Conservation (phyloP, 2,888 invertebrate species). For the Netelia fuscicornis region DNA sequence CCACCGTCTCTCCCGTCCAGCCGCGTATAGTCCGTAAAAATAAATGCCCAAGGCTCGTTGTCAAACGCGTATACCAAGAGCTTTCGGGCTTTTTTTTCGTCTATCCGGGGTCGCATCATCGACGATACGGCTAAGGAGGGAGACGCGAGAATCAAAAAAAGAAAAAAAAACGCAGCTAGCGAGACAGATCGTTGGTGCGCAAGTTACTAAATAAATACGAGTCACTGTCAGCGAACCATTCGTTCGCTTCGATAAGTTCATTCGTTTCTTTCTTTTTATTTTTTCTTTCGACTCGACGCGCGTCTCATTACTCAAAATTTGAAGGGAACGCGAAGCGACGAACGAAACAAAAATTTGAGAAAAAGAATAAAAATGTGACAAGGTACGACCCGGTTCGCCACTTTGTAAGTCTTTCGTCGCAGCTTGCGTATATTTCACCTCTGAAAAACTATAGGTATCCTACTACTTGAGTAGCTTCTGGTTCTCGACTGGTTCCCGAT, state of each 20-base stretch:
- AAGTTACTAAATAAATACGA: constrained; percentile 5
- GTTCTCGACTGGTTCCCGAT: constrained; percentile 57
- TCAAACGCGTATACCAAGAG: constrained; percentile 16
- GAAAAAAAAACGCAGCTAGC: constrained; percentile 16
- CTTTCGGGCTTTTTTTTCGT: constrained; percentile 40
- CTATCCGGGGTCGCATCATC: constrained; percentile 1
- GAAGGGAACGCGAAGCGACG: neutral
- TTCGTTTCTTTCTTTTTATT: neutral
- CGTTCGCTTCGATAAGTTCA: neutral
- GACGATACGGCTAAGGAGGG: constrained; percentile 1
- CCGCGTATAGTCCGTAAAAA: constrained; percentile 82
- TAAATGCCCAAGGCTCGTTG: constrained; percentile 78
- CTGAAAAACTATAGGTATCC: constrained; percentile 12
- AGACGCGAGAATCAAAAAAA: constrained; percentile 1
- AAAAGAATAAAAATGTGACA: neutral
- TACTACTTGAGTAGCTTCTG: constrained; percentile 47
- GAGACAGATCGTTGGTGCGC: neutral
- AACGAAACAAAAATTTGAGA: neutral
- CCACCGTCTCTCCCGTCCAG: constrained; percentile 61
- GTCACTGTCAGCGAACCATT: neutral
- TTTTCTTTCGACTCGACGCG: neutral
- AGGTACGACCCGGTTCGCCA: neutral
- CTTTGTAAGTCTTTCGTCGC: neutral
- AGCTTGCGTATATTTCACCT: constrained; percentile 29
- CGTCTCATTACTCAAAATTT: neutral